Base-by-base conservation (phyloP, 2,797 vertebrate species). In the Poeciliopsis infans region DNA sequence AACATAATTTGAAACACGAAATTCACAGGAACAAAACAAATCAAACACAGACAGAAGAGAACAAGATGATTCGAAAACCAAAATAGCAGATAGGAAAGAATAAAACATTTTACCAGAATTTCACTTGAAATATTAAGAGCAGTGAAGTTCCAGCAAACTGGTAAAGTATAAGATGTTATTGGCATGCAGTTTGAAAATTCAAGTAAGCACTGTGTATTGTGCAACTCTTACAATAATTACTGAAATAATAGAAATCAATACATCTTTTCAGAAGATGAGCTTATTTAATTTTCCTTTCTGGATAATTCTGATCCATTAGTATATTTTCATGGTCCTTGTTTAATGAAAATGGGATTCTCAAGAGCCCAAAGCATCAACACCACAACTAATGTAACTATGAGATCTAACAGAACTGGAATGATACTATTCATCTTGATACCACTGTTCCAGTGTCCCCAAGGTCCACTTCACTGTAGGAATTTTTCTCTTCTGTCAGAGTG, bases 381-480 rank as follows among this genome's bases (percentile, higher is more conserved):
- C 57, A 91, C 91, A 72, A 81, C 61, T 80, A 78, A 79, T 64
- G 79, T 78, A 90, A 92, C 91, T 95, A 93, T 83, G 81, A 85
- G 77, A 79, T 41, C 76, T 57, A 31, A 74, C 72, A 72, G 76
- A 81, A 79, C 69, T 84, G 33, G 74, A 87, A 82, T 72, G 69
- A 75, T 83, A 75, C 79, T 85, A 89, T 86, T 89, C 80, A 80
- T 90, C 84, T 82, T 49, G 81, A 83, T 79, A 75, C 80, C 83
- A 91, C 90, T 94, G 91, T 94, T 93, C 84, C 81, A 70, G 59
- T 55, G 79, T 92, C 92, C 89, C 92, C 70, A 0, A 87, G 91
- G 90, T 89, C 81, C 76, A 78, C 69, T 88, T 91, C 85, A 86
- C 83, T 88, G 87, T 72, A 68, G 82, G 81, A 75, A 31, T 39